Conservation (phyloP, 2,113 vertebrate species). For the Limnothrissa miodon region DNA sequence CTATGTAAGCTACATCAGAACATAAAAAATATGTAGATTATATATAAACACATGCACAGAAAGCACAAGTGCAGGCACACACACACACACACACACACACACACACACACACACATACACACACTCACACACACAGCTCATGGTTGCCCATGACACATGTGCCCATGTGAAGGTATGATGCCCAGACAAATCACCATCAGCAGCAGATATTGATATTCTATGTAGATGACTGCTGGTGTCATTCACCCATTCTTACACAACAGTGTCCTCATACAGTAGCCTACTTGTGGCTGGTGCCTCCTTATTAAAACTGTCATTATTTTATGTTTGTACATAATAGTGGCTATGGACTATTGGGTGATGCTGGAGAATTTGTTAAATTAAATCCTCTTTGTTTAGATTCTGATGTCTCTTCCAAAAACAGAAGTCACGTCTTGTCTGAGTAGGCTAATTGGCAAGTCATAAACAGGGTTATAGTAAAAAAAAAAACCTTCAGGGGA, state of each 20-base stretch:
- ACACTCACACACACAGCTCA: neutral
- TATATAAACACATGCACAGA: neutral
- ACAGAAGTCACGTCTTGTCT: neutral
- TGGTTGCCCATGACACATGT: constrained; percentile 16
- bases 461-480: too few relatives aligned
- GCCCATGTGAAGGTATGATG: constrained; percentile 19
- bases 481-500: too few relatives aligned
- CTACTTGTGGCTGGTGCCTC: too few relatives aligned
- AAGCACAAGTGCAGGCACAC: too few relatives aligned
- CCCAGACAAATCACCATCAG: too few relatives aligned
- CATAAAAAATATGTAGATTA: too few relatives aligned
- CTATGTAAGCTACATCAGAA: too few relatives aligned
- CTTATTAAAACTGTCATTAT: too few relatives aligned
- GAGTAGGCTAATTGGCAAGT: too few relatives aligned
- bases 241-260: neutral
- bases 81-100: neutral
- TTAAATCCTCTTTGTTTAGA: neutral
- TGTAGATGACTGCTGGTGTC: neutral
- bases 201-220: neutral
- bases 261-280: too few relatives aligned
- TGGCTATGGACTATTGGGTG: neutral
- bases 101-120: constrained; percentile 7
- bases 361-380: neutral
- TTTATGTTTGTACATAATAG: neutral
- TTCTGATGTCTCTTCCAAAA: neutral